phyloP scores from a whole-genome alignment of 2,797 vertebrate species.

The Melanotaenia pygmaea region DNA sequence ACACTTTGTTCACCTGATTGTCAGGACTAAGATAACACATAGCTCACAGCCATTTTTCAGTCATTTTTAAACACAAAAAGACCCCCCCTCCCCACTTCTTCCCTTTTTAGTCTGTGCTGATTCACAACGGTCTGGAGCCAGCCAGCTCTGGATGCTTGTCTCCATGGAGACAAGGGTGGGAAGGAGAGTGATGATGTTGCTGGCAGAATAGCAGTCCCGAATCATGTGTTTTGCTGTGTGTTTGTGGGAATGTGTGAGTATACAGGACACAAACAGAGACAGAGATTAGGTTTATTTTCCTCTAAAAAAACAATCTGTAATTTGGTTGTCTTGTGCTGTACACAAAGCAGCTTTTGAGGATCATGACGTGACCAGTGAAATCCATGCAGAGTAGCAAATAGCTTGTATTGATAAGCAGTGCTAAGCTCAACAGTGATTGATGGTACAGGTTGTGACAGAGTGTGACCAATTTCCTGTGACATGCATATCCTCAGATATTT shows the following conservation, averaged over 20 bases:
- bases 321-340: conserved; percentile 46
- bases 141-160: conserved; percentile 79
- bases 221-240: conserved; percentile 67
- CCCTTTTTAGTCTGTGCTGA: conserved; percentile 75
- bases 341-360: conserved; percentile 15
- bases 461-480: conserved; percentile 38
- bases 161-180: conserved; percentile 84
- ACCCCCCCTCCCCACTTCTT: conserved; percentile 30
- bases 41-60: conserved; percentile 63
- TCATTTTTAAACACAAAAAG: conserved; percentile 76
- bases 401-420: conserved; percentile 37
- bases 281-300: conserved; percentile 33
- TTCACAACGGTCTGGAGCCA: conserved; percentile 79
- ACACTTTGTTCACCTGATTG: conserved; percentile 51
- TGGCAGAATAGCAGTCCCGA: conserved; percentile 74
- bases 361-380: conserved; percentile 39
- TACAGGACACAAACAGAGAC: conserved; percentile 44
- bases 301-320: conserved; percentile 22
- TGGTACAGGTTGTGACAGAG: conserved; percentile 49
- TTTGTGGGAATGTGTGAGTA: conserved; percentile 49
- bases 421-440: conserved; percentile 47
- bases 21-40: conserved; percentile 28
- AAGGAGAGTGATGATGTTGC: conserved; percentile 80
- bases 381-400: conserved; percentile 16
- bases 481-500: conserved; percentile 35